phyloP scores from a whole-genome alignment of 2,888 invertebrate species.

The Ectemnius cavifrons region DNA sequence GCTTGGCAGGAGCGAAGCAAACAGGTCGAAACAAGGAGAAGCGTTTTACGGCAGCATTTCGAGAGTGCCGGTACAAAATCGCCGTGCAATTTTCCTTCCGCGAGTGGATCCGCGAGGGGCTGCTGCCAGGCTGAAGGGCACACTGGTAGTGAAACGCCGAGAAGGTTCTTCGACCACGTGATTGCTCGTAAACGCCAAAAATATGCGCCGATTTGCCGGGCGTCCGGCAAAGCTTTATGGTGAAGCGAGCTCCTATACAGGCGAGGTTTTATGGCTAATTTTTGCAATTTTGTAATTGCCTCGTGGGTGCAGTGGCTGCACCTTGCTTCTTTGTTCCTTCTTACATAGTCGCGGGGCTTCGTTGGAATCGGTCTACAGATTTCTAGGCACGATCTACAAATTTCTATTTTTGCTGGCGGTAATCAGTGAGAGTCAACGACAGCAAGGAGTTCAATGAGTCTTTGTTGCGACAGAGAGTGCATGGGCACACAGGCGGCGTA shows the following conservation, averaged over 20 bases:
- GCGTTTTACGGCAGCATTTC: slow-evolving; percentile 69
- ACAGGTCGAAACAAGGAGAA: background rate
- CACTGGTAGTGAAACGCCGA: slow-evolving; percentile 20
- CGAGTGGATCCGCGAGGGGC: slow-evolving; percentile 49
- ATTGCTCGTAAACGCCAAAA: slow-evolving; percentile 78
- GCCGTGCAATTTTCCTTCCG: slow-evolving; percentile 73
- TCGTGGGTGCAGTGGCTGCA: slow-evolving; percentile 46
- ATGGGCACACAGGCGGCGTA: background rate
- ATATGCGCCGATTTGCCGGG: slow-evolving; percentile 74
- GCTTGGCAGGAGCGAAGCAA: slow-evolving; percentile 7
- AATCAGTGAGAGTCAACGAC: background rate
- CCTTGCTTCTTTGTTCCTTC: slow-evolving; percentile 22
- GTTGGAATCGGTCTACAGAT: background rate
- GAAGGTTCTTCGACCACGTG: slow-evolving; percentile 65
- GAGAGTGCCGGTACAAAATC: slow-evolving; percentile 68
- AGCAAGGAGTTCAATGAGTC: background rate
- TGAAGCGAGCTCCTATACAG: slow-evolving; percentile 58
- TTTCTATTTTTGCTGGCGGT: too few relatives aligned
- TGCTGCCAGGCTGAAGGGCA: slow-evolving; percentile 26
- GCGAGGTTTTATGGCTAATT: slow-evolving; percentile 72
- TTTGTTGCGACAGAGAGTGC: background rate
- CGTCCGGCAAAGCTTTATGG: slow-evolving; percentile 68
- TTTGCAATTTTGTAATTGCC: slow-evolving; percentile 75
- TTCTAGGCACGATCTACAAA: background rate
- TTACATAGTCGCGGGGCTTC: too few relatives aligned